A percentile compares a stretch with the other conserved stretches of the same genome.
Evolutionary conservation across 2,888 invertebrate genomes (phyloP).

Genomic region (Eledone cirrhosa): DNA sequence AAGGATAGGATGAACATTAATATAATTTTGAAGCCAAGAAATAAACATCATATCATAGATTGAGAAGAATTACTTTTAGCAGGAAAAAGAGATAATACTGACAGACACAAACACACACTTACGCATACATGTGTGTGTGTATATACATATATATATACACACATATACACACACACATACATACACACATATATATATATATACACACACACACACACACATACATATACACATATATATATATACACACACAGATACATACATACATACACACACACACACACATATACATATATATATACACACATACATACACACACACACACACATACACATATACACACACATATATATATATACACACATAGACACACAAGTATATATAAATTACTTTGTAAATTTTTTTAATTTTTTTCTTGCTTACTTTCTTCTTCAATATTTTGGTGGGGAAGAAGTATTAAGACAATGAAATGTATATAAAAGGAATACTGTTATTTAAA

Average conservation of each 20-base stretch:
- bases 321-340: not conserved
- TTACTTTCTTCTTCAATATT: conserved; percentile 99
- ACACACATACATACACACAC: not conserved
- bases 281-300: not conserved
- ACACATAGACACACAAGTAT: not conserved
- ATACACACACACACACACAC: not conserved
- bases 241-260: not conserved
- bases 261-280: not conserved
- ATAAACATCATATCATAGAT: too few relatives aligned
- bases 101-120: not conserved
- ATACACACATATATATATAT: not conserved
- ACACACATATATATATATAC: not conserved
- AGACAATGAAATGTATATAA: too few relatives aligned
- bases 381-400: conserved; percentile 40
- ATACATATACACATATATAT: not conserved
- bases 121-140: not conserved
- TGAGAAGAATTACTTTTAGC: not conserved
- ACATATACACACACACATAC: not conserved
- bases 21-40: too few relatives aligned
- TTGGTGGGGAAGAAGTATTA: conserved; percentile 66
- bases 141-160: conserved; percentile 2
- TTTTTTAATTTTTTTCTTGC: conserved; percentile 94
- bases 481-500: too few relatives aligned
- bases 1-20: too few relatives aligned
- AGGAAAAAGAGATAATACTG: not conserved